Evolutionary conservation across 2,888 invertebrate genomes (phyloP), one percentile per base, ranked within the genome.

Genomic region (Adela reaumurella): DNA sequence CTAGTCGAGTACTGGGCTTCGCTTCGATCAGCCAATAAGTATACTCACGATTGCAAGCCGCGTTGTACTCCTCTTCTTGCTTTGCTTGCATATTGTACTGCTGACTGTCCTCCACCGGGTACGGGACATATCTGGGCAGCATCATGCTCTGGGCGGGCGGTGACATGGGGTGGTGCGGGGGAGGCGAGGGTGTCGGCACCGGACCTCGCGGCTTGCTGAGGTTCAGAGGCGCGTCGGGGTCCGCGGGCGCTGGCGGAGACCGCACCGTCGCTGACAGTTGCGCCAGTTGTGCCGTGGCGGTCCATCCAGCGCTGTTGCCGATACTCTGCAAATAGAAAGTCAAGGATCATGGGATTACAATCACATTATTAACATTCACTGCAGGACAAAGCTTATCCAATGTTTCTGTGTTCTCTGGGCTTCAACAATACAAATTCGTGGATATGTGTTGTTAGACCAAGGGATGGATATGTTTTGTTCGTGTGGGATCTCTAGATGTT

Each of bases 191-290:
- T 62, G 35, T 35, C 11, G 80, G 81, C 1, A 82, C 81, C 3
- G 86, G 85, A 14, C 81, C 80, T 48, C 93, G 89, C 50, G 94
- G 94, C 72, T 94, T 95, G 61, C 89, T 89, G 48, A 95, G 83
- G 73, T 95, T 95, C 43, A 96, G 81, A 1, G 95, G 95, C 1
- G 91, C 85, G 65, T 94, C 94, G 0, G 89, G 86, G 68, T 90
- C 89, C 28, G 76, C 79, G 1, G 86, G 79, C 0, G 76, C 88
- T 0, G 76, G 88, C 0, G 86, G 82, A 19, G 83, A 83, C 45
- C 83, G 77, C 19, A 70, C 67, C 54, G 66, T 68, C 11, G 82
- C 82, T 2, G 86, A 81, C 61, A 90, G 81, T 61, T 90, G 90
- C 0, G 87, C 86, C 20, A 90, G 77, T 62, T 90, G 89, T 1